phyloP scores from a whole-genome alignment of 2,113 vertebrate species.

The Nettapus auritus region DNA sequence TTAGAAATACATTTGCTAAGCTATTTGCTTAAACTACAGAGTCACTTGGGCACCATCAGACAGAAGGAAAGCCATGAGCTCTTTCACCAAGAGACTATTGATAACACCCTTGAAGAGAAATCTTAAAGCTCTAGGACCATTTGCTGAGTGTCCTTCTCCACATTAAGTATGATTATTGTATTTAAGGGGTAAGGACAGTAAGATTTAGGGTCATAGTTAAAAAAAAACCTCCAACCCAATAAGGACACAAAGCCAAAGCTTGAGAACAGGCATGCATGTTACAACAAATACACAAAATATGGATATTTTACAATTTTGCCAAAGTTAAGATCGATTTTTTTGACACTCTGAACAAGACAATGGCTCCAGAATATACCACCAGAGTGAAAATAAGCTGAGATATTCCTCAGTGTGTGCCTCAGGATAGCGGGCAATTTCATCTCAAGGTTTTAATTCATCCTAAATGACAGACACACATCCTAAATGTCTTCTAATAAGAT shows the following conservation, averaged over 20 bases:
- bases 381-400: neutral
- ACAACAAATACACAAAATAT: neutral
- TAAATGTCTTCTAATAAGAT: slow-evolving; percentile 38
- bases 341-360: neutral
- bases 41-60: slow-evolving; percentile 38
- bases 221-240: neutral
- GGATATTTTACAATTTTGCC: neutral
- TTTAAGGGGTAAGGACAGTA: slow-evolving; percentile 3
- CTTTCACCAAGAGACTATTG: slow-evolving; percentile 31
- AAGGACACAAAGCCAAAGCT: neutral
- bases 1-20: slow-evolving; percentile 33
- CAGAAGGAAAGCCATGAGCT: slow-evolving; percentile 22
- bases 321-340: neutral
- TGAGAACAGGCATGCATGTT: neutral
- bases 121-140: slow-evolving; percentile 5
- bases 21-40: slow-evolving; percentile 45
- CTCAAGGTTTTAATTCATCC: slow-evolving; percentile 20
- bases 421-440: neutral
- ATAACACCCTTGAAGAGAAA: neutral
- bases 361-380: neutral
- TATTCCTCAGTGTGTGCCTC: neutral
- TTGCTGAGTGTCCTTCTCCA: slow-evolving; percentile 17
- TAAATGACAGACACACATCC: neutral
- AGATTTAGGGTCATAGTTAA: slow-evolving; percentile 1
- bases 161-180: slow-evolving; percentile 16